A percentile compares a stretch with the other conserved stretches of the same genome.
These are phyloP conservation scores for Cyclophora punctaria DNA, from an alignment of 2,888 invertebrate species.

Conservation along the genomic window DNA sequence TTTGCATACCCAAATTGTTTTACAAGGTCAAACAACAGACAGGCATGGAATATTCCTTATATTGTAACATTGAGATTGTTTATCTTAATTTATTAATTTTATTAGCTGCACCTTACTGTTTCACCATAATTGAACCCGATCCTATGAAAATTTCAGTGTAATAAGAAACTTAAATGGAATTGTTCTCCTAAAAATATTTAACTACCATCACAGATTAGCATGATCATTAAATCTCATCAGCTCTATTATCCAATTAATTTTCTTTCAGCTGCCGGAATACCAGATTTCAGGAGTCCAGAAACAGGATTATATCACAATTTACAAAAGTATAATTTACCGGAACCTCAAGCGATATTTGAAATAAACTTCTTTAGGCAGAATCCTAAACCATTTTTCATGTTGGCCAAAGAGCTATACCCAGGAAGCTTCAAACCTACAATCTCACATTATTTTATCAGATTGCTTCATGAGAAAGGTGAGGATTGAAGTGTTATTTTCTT, in stretches of 20 bases:
- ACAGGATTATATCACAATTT: conserved; percentile 94
- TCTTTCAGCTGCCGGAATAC: conserved; percentile 91
- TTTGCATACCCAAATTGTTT: no score
- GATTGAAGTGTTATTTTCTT: background rate
- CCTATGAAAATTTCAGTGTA: no score
- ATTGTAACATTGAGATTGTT: no score
- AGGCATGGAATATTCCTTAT: no score
- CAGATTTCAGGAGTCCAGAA: conserved; percentile 95
- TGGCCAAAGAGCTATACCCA: conserved; percentile 93
- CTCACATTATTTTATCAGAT: conserved; percentile 91
- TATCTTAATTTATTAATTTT: no score
- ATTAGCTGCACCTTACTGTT: no score
- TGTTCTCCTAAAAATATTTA: no score
- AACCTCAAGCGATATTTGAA: conserved; percentile 95
- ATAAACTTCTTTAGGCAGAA: conserved; percentile 89
- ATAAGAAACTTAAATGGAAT: no score
- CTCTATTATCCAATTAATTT: background rate
- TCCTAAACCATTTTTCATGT: conserved; percentile 93
- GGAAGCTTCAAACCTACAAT: conserved; percentile 91
- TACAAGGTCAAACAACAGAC: no score
- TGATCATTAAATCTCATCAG: no score
- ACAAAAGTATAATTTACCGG: conserved; percentile 91
- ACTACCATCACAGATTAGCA: no score
- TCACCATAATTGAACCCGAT: no score
- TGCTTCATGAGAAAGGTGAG: conserved; percentile 86